A percentile compares a stretch with the other conserved stretches of the same genome.
phyloP scores from a whole-genome alignment of 2,797 vertebrate species.

The Esox masquinongy region DNA sequence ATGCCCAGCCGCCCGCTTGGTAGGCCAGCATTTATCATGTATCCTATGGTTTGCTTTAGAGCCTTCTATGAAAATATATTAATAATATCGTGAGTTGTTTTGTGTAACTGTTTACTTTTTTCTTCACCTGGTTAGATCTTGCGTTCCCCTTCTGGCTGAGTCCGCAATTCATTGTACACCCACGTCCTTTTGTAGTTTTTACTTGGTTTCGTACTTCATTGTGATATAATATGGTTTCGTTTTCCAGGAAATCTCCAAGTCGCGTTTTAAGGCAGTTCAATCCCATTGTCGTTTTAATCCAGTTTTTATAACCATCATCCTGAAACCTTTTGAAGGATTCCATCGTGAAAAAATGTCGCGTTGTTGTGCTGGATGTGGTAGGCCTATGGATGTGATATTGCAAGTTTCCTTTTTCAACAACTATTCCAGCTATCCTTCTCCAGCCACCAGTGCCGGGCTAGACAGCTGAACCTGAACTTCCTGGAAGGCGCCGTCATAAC shows the following conservation, averaged over 20 bases:
- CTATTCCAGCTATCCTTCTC: too few species aligned
- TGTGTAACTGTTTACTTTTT: too few species aligned
- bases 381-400: too few species aligned
- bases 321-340: constrained; percentile 39
- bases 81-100: too few species aligned
- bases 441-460: too few species aligned
- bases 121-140: constrained; percentile 13
- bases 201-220: constrained; percentile 4
- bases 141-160: background rate
- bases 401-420: too few species aligned
- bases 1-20: too few species aligned
- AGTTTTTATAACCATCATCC: constrained; percentile 54
- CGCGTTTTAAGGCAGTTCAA: constrained; percentile 37
- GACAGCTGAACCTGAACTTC: background rate
- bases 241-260: constrained; percentile 46
- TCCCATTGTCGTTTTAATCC: constrained; percentile 55
- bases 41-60: too few species aligned
- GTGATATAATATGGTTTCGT: constrained; percentile 59
- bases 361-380: background rate
- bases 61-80: too few species aligned
- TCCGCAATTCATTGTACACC: constrained; percentile 19
- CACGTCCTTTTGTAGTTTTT: too few species aligned
- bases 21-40: too few species aligned
- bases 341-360: constrained; percentile 2
- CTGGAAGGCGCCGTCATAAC: background rate